Base-by-base conservation (phyloP, 2,888 invertebrate genomes). In the Brenthis daphne region DNA sequence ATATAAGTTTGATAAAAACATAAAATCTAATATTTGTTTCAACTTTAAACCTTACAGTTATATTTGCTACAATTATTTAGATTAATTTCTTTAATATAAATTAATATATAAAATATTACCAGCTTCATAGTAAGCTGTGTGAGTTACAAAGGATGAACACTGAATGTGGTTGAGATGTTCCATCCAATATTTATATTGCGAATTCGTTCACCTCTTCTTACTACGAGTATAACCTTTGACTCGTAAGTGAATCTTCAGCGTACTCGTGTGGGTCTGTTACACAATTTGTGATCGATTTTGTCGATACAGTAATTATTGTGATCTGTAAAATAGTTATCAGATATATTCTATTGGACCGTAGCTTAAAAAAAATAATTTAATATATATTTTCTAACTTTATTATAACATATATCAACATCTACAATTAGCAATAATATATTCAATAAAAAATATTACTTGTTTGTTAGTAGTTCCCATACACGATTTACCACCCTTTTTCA, bases 101-200 rank as follows among this genome's bases (percentile, higher is more conserved):
- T 43, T 43, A 43, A 11, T 43, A 55, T 33, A 54, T 68, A 57
- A 60, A 64, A 54, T 64, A 54, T 85, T 90, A 92, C 92, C 92
- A 92, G 90, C 88, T 91, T 92, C 92, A 92, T 92, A 68, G 85
- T 76, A 83, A 89, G 90, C 86, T 88, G 89, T 88, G 81, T 80
- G 71, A 72, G 74, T 69, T 71, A 67, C 75, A 74, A 77, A 76
- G 81, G 85, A 86, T 86, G 84, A 78, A 80, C 77, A 80, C 80
- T 75, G 86, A 91, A 84, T 92, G 89, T 89, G 82, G 74, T 74
- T 79, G 75, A 71, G 76, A 74, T 77, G 79, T 76, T 77, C 77
- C 83, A 85, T 83, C 84, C 89, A 87, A 90, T 92, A 91, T 92
- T 90, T 92, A 92, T 92, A 91, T 87, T 83, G 82, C 74, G 82